Conservation (phyloP, 2,113 vertebrate species). For the Sarotherodon lohbergeri region DNA sequence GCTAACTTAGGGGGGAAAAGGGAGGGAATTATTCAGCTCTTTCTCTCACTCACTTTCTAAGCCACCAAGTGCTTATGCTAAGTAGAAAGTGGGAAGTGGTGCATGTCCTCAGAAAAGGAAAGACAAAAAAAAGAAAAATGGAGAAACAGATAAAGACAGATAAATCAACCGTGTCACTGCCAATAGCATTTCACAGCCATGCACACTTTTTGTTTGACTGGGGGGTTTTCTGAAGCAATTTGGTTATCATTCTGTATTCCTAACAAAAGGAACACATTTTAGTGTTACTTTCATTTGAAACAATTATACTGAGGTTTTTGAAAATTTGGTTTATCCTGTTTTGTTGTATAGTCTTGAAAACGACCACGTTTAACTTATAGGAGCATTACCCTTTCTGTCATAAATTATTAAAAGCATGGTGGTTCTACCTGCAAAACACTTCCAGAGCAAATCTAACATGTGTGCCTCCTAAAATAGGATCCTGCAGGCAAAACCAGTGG, state of each 20-base stretch:
- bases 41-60: not conserved
- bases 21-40: slow-evolving; percentile 57
- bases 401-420: not conserved
- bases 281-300: not conserved
- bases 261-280: not conserved
- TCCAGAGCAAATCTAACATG: not conserved
- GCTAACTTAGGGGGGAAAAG: slow-evolving; percentile 5
- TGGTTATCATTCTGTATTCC: not conserved
- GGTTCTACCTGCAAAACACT: not conserved
- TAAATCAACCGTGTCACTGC: not conserved
- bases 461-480: not conserved
- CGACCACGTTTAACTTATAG: not conserved
- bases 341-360: not conserved
- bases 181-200: not conserved
- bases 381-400: not conserved
- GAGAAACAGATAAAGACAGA: not conserved
- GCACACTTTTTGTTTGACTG: not conserved
- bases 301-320: not conserved
- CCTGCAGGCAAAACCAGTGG: not conserved
- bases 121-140: not conserved
- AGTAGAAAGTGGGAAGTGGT: slow-evolving; percentile 50
- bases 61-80: slow-evolving; percentile 16
- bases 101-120: not conserved
- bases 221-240: not conserved
- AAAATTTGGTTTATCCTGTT: not conserved